Evolutionary conservation across 2,888 invertebrate species (phyloP), one percentile per base, ranked within the genome.

Genomic region (Druceiella hillmani): DNA sequence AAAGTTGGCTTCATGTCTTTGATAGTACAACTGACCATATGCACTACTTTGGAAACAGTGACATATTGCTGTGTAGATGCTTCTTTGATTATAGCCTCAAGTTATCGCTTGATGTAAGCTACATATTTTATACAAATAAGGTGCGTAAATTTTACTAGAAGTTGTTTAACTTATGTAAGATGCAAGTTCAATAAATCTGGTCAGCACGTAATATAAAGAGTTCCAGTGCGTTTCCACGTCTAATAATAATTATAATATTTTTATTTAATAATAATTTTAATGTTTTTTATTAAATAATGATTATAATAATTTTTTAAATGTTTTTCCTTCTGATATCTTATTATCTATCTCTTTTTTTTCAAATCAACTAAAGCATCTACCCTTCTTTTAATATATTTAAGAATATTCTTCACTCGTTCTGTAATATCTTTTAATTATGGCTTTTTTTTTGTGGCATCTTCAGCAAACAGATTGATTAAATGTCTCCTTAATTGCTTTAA

Each of bases 71-170:
- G 29, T 7, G 22, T 34, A 38, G 33, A 38, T 9, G 29, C 33
- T 16, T 38, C 38, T 28, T 30, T 32, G 10, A 14, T 33, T 25
- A 33, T 33, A 33, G 33, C 33, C 13, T 33, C 33, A 3, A 33
- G 24, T 33, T 22, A 25, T 9, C 24, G 33, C 16, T 24, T 10
- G 12, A 36, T 9, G 22, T 36, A n/a, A 14, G 36, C 29, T 29
- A 15, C 36, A 31, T 36, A n/a, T 15, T 30, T 31, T 11, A 36
- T 14, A 17, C 10, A 16, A 7, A 13, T 15, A 9, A 14, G 33
- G 38, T 33, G 33, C 33, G 15, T 33, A 3, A 34, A 38, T 33
- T 33, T 38, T 38, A 15, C 25, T 25, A 38, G 33, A 33, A 25
- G 33, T 33, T 3, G 33, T 33, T 3, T 38, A 25, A 33, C 27